phyloP scores from a whole-genome alignment of 1,140 invertebrate genomes.

The Pomacea maculata region DNA sequence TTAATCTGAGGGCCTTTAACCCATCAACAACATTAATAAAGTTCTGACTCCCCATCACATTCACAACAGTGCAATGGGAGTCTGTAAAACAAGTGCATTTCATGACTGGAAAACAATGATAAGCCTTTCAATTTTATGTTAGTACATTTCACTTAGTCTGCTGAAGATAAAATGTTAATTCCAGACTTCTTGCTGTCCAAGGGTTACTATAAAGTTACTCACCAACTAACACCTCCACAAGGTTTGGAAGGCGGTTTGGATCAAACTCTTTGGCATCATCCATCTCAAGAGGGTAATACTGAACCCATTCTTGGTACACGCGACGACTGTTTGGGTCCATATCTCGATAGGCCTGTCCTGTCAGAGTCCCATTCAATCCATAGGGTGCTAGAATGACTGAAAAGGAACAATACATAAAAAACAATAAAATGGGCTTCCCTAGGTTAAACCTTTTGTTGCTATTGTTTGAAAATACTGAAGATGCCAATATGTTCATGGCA shows the following conservation, averaged over 20 bases:
- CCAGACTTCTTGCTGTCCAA: too few species aligned
- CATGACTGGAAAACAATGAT: too few species aligned
- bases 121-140: too few species aligned
- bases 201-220: conserved; percentile 43
- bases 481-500: too few species aligned
- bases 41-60: too few species aligned
- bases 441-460: not conserved
- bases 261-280: conserved; percentile 40
- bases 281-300: conserved; percentile 84
- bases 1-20: too few species aligned
- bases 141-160: too few species aligned
- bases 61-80: too few species aligned
- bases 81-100: too few species aligned
- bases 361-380: conserved; percentile 89
- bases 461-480: not conserved
- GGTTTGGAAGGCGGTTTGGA: conserved; percentile 70
- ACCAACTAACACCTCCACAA: conserved; percentile 79
- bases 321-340: conserved; percentile 78
- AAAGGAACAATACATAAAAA: conserved; percentile 30
- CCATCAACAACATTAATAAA: too few species aligned
- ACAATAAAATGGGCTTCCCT: not conserved
- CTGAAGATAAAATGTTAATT: too few species aligned
- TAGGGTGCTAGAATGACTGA: conserved; percentile 93
- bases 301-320: conserved; percentile 91
- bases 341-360: conserved; percentile 83